Percentiles rank a stretch among this genome's conserved stretches.
Evolutionary conservation across 1,140 invertebrate genomes (phyloP).

Genomic region (Lasaia peninsularis): DNA sequence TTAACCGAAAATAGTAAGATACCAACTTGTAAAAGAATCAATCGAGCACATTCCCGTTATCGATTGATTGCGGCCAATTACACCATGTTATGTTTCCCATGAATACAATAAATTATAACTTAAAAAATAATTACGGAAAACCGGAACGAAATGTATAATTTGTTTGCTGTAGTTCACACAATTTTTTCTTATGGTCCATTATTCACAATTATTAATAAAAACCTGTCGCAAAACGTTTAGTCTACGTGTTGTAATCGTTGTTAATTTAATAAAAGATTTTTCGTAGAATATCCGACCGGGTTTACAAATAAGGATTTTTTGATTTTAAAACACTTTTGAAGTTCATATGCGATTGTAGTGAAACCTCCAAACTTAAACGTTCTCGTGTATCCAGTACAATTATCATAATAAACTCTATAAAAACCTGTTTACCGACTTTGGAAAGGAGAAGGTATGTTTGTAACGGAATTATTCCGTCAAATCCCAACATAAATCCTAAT

Average conservation of each 20-base stretch:
- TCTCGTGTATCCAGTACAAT: too few species aligned
- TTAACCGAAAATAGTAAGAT: constrained; percentile 22
- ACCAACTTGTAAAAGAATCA: constrained; percentile 26
- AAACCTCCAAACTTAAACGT: too few species aligned
- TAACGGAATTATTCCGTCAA: too few species aligned
- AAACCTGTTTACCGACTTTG: too few species aligned
- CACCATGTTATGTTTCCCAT: constrained; percentile 29
- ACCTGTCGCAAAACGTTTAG: constrained; percentile 15
- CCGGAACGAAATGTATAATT: constrained; percentile 30
- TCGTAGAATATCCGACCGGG: neutral
- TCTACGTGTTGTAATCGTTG: neutral
- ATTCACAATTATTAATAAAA: constrained; percentile 13
- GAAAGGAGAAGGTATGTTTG: too few species aligned
- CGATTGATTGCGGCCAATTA: constrained; percentile 33
- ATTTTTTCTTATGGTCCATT: neutral
- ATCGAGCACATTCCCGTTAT: constrained; percentile 28
- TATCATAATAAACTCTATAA: too few species aligned
- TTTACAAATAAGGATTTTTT: too few species aligned
- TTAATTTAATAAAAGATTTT: neutral
- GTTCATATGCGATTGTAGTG: too few species aligned
- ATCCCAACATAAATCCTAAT: too few species aligned
- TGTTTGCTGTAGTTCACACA: constrained; percentile 34
- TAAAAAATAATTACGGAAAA: constrained; percentile 21
- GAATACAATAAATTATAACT: constrained; percentile 20
- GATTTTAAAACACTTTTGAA: too few species aligned